Evolutionary conservation across 2,888 invertebrate genomes (phyloP), one percentile per base, ranked within the genome.

Genomic region (Philereme vetulata): DNA sequence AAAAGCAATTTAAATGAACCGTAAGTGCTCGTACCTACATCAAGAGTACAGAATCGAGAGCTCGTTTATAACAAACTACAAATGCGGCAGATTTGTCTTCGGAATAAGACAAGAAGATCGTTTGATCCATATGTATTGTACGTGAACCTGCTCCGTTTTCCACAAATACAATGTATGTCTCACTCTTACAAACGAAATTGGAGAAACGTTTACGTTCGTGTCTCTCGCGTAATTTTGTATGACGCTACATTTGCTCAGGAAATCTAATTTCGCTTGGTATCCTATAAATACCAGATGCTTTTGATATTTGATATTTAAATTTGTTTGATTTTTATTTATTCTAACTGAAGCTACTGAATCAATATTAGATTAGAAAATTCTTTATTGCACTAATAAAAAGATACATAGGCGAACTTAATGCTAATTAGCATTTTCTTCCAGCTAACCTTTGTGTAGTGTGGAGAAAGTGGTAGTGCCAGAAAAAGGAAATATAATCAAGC

Each of bases 1-100:
- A 40, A 56, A 42, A 40, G 8, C 33, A 56, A 47, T 50, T 33
- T 59, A 59, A 59, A 56, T 53, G 53, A 63, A 59, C 58, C 50
- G 11, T 57, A 2, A 21, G 21, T 21, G 2, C 21, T 21, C 21
- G 21, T 21, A 21, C 21, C 21, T 21, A 45, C 48, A 58, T 52
- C 59, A 54, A 42, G 56, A 51, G 42, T 46, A 46, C 8, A 34
- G 21, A 21, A 50, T 34, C 56, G 49, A 42, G 54, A 33, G 8
- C 45, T 45, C 46, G 33, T 45, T 49, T 36, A 38, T 47, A 34
- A 48, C 48, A 45, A 51, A 54, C 51, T 54, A 58, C 47, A 51
- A 54, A 53, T 46, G 46, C 50, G 45, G 48, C 33, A 52, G 33
- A 58, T 62, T 62, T 53, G 35, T 59, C 45, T 62, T 43, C 47